phyloP scores from a whole-genome alignment of 2,113 vertebrate genomes.

The Paramisgurnus dabryanus region DNA sequence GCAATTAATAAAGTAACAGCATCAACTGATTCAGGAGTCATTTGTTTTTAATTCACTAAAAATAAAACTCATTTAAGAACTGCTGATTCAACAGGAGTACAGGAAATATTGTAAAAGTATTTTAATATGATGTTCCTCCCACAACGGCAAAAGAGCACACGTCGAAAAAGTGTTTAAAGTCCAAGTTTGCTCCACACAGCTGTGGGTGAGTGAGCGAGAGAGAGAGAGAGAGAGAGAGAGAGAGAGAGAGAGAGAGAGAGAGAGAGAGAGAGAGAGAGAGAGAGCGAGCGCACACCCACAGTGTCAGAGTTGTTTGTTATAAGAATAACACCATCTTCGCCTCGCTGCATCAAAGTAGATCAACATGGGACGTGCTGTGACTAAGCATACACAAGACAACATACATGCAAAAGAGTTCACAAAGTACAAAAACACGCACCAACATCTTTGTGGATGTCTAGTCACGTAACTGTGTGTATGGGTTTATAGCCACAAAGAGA shows the following conservation, averaged over 20 bases:
- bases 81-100: too few relatives aligned
- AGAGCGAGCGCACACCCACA: not conserved
- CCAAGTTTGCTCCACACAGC: not conserved
- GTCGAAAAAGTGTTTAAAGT: too few relatives aligned
- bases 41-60: not conserved
- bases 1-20: not conserved
- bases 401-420: not conserved
- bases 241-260: not conserved
- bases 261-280: too few relatives aligned
- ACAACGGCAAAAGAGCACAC: too few relatives aligned
- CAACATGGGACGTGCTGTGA: not conserved
- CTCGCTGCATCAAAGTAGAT: conserved; percentile 6
- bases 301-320: not conserved
- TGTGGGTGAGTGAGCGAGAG: not conserved
- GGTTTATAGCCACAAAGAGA: not conserved
- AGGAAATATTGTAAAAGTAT: too few relatives aligned
- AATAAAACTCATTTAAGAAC: not conserved
- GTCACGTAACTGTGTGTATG: not conserved
- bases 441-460: not conserved
- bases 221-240: not conserved
- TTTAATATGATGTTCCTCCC: too few relatives aligned
- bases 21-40: not conserved
- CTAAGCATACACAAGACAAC: not conserved
- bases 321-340: not conserved
- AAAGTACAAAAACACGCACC: not conserved